Conservation (phyloP, 37 sponge, comb jelly and placozoan species). For the Aphrocallistes beatrix region DNA sequence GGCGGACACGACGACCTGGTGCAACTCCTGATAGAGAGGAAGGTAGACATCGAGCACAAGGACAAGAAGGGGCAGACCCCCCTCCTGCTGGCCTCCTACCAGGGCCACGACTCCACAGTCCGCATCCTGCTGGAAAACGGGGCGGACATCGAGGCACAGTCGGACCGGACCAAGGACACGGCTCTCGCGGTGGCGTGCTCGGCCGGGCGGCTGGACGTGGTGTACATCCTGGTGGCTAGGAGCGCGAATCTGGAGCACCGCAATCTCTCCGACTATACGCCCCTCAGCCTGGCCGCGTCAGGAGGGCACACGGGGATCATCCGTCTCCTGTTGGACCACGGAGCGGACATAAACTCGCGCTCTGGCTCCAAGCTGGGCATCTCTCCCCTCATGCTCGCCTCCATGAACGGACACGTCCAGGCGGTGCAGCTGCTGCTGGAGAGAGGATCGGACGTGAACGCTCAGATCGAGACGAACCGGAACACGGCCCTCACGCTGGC, state of each 20-base stretch:
- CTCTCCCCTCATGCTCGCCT: slow-evolving; percentile 81
- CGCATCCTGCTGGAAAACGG: slow-evolving; percentile 60
- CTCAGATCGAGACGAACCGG: slow-evolving; percentile 92
- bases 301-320: slow-evolving; percentile 78
- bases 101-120: slow-evolving; percentile 60
- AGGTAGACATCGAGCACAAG: slow-evolving; percentile 62
- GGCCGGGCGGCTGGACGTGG: slow-evolving; percentile 80
- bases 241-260: slow-evolving; percentile 77
- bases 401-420: slow-evolving; percentile 85
- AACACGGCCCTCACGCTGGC: slow-evolving; percentile 90
- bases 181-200: slow-evolving; percentile 78
- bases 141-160: slow-evolving; percentile 71
- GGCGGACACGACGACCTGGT: slow-evolving; percentile 84
- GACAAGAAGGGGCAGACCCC: slow-evolving; percentile 66
- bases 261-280: slow-evolving; percentile 88
- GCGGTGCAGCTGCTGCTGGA: slow-evolving; percentile 77
- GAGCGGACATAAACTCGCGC: slow-evolving; percentile 88
- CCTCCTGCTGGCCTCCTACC: background rate
- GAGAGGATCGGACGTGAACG: slow-evolving; percentile 75
- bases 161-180: slow-evolving; percentile 82
- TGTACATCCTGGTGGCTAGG: slow-evolving; percentile 58
- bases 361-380: slow-evolving; percentile 63
- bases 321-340: slow-evolving; percentile 55
- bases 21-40: slow-evolving; percentile 50
- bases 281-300: slow-evolving; percentile 73